phyloP scores from a whole-genome alignment of 2,797 vertebrate genomes.

The Trichosurus vulpecula region DNA sequence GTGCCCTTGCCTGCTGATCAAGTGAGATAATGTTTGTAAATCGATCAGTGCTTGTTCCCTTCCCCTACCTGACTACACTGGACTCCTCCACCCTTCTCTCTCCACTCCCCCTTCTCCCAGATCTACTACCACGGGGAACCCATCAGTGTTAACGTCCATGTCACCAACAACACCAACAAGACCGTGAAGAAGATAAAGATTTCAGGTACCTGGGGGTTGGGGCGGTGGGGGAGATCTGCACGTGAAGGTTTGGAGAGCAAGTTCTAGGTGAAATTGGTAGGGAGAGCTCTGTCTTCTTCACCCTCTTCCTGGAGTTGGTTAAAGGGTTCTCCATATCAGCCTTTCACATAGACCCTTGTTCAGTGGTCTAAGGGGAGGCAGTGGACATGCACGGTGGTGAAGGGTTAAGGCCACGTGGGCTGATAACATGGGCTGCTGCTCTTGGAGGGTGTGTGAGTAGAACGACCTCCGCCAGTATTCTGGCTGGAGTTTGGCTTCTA shows the following conservation, averaged over 20 bases:
- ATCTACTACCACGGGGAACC: slow-evolving; percentile 98
- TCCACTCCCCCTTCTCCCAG: slow-evolving; percentile 77
- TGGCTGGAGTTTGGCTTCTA: neutral
- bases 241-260: neutral
- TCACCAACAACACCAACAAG: slow-evolving; percentile 99
- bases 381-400: neutral
- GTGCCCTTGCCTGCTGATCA: neutral
- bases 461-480: neutral
- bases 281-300: neutral
- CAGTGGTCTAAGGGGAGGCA: neutral
- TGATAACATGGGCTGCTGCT: neutral
- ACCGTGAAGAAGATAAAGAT: slow-evolving; percentile 98
- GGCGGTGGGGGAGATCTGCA: rapidly evolving
- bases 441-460: neutral
- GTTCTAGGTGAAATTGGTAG: neutral
- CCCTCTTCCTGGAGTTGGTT: neutral
- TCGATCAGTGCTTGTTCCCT: neutral
- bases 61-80: neutral
- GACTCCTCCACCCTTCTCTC: rapidly evolving
- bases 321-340: neutral
- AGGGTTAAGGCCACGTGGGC: neutral
- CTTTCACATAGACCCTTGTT: neutral
- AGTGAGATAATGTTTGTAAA: neutral
- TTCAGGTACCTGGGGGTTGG: slow-evolving; percentile 86
- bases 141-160: slow-evolving; percentile 96